phyloP scores from a whole-genome alignment of 2,797 vertebrate species.

The Anguilla megastoma region DNA sequence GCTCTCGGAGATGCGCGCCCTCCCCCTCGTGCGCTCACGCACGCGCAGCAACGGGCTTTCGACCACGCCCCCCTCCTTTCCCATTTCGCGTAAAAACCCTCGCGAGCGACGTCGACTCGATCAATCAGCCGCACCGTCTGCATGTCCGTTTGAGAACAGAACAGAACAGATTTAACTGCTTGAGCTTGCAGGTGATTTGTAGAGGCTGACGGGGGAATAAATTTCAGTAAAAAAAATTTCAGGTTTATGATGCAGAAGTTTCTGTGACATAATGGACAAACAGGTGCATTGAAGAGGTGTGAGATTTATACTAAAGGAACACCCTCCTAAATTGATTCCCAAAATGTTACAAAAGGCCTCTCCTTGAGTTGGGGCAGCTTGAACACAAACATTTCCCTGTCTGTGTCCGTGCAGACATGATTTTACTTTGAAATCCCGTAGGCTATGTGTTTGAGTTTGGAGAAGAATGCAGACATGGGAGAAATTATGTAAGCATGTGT shows the following conservation, averaged over 20 bases:
- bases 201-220: neutral
- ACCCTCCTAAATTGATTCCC: neutral
- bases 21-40: neutral
- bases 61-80: neutral
- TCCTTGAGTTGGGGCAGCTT: neutral
- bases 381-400: neutral
- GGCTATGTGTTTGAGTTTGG: neutral
- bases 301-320: neutral
- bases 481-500: conserved; percentile 4
- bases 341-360: neutral
- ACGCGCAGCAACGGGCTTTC: neutral
- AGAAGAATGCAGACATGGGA: neutral
- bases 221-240: neutral
- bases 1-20: neutral
- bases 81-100: neutral
- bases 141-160: neutral
- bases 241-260: neutral
- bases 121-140: neutral
- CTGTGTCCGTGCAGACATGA: neutral
- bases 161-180: neutral
- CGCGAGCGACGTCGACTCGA: neutral
- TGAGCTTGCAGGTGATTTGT: neutral
- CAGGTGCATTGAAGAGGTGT: neutral
- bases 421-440: neutral
- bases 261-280: neutral